phyloP scores from a whole-genome alignment of 1,140 invertebrate genomes.

The Capitella teleta region DNA sequence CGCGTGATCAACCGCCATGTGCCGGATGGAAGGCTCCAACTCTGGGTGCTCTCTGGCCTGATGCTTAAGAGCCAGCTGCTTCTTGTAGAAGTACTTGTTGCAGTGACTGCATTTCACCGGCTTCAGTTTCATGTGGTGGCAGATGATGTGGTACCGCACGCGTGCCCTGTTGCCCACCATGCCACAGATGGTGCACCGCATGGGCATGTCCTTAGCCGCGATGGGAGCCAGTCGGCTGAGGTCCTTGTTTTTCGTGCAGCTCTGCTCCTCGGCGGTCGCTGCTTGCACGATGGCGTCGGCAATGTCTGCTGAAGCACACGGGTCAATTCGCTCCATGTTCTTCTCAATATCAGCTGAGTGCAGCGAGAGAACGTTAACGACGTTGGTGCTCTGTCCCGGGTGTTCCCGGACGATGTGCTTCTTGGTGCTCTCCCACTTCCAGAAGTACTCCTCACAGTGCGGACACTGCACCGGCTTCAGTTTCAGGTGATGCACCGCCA shows the following conservation, averaged over 20 bases:
- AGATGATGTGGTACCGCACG: conserved; percentile 5
- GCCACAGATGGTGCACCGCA: too few species aligned
- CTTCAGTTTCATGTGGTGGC: conserved; percentile 7
- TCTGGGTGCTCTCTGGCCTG: neutral
- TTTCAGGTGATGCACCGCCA: conserved; percentile 6
- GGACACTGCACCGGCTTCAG: conserved; percentile 9
- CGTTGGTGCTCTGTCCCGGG: conserved; percentile 2
- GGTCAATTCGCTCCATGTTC: too few species aligned
- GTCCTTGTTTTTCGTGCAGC: too few species aligned
- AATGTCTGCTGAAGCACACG: too few species aligned
- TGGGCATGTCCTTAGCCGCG: too few species aligned
- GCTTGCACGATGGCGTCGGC: too few species aligned
- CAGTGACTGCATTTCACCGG: conserved; percentile 4
- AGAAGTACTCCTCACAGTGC: conserved; percentile 6
- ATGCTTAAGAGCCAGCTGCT: neutral
- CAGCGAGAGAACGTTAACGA: too few species aligned
- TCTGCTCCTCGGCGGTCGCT: too few species aligned
- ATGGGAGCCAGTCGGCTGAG: too few species aligned
- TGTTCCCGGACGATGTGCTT: conserved; percentile 8
- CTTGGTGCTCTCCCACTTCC: conserved; percentile 9
- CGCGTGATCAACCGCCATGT: too few species aligned
- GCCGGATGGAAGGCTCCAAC: too few species aligned
- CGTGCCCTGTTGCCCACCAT: neutral
- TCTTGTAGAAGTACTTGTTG: neutral
- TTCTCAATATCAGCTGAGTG: too few species aligned